Evolutionary conservation across 2,888 invertebrate genomes (phyloP), one percentile per base, ranked within the genome.

Genomic region (Diplolepis rosae): DNA sequence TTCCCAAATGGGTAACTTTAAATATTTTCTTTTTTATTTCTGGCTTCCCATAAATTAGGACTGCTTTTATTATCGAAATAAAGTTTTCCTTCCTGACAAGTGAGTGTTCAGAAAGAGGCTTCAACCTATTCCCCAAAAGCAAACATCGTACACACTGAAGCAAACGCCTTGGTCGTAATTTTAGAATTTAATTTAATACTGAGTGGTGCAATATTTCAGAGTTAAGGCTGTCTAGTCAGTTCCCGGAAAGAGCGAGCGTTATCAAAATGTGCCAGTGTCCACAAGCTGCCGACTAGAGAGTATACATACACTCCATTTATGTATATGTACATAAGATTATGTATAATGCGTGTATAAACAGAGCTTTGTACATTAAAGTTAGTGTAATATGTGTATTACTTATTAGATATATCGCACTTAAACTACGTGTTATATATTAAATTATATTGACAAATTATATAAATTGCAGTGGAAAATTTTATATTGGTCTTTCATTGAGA

Each of bases 171-270:
- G 61, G 61, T 61, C 61, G 61, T 61, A 61, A 61, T 61, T 61
- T 61, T 61, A 61, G 61, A 61, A 61, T 35, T 35, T 61, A 61
- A 61, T 61, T 61, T 61, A 61, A 61, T 61, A 61, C 61, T 61
- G 61, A 61, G 61, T 61, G 61, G 61, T 39, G 61, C 61, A 61
- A 61, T 61, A 61, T 61, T 61, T 61, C 61, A 61, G 61, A 35
- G 61, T 61, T 61, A 61, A 61, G 61, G 61, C 61, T 35, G 61
- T 35, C 61, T 61, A 39, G 61, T 61, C 61, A 56, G 56, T 56
- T 56, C 56, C 32, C 32, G 61, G 61, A 61, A 50, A 61, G 61
- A 61, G n/a, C 24, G 35, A 35, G 24, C 61, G n/a, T 61, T 61
- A 61, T 61, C 39, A 61, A 61, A 61, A 61, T 61, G 61, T 61